phyloP scores from a whole-genome alignment of 2,888 invertebrate genomes.

The Agriotes lineatus region DNA sequence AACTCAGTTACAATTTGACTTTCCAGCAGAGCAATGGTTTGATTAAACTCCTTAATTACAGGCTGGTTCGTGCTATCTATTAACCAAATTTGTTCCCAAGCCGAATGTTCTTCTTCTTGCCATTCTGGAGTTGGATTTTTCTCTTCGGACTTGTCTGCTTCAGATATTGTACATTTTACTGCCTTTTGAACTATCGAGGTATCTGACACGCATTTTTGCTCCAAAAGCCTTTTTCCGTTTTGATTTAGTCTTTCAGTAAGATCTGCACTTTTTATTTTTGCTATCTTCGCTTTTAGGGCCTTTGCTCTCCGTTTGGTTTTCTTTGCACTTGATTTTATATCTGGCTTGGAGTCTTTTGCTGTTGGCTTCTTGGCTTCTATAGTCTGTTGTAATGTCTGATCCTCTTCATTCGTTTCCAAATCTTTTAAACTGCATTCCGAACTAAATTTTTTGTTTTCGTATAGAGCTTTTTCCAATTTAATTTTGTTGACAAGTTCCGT shows the following conservation, averaged over 20 bases:
- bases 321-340: slow-evolving; percentile 47
- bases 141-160: neutral
- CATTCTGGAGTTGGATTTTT: neutral
- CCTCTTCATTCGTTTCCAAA: neutral
- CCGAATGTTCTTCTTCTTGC: neutral
- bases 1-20: slow-evolving; percentile 11
- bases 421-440: neutral
- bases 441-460: neutral
- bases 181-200: slow-evolving; percentile 11
- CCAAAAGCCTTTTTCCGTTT: slow-evolving; percentile 41
- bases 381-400: neutral
- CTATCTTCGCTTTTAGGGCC: slow-evolving; percentile 56
- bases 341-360: slow-evolving; percentile 26
- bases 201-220: slow-evolving; percentile 25
- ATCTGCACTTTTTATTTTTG: slow-evolving; percentile 56
- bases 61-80: slow-evolving; percentile 17
- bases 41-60: slow-evolving; percentile 7
- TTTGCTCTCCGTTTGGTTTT: slow-evolving; percentile 55
- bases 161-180: neutral
- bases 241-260: slow-evolving; percentile 49
- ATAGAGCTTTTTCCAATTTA: no score
- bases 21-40: slow-evolving; percentile 3
- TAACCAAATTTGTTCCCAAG: slow-evolving; percentile 33
- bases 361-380: neutral
- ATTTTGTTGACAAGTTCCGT: neutral